These are phyloP conservation scores for Melanostoma mellinum DNA, from an alignment of 2,888 invertebrate species.

Conservation along the genomic window DNA sequence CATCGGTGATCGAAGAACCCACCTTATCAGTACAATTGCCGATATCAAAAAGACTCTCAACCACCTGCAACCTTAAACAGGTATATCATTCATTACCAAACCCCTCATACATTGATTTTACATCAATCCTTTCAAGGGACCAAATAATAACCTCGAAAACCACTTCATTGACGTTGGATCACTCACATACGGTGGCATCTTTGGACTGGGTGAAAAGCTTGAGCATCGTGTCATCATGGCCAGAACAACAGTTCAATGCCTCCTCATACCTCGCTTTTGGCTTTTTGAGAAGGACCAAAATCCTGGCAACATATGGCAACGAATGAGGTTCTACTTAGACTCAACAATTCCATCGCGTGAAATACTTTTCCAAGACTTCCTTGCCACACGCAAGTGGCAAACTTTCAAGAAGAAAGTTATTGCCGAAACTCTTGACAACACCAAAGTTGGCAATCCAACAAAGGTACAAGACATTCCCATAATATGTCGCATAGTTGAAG, in stretches of 20 bases:
- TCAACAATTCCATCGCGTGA: conserved; percentile 79
- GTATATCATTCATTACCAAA: not conserved
- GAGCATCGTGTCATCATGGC: conserved; percentile 87
- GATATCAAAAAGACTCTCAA: not conserved
- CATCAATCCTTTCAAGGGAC: not conserved
- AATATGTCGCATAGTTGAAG: conserved; percentile 79
- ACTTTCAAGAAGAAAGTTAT: conserved; percentile 78
- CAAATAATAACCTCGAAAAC: conserved; percentile 74
- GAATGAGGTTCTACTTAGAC: conserved; percentile 78
- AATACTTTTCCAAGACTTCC: conserved; percentile 77
- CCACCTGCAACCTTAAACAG: not conserved
- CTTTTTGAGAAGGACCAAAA: conserved; percentile 83
- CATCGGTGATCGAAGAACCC: conserved; percentile 36
- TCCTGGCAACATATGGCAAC: conserved; percentile 80
- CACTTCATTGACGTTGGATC: conserved; percentile 81
- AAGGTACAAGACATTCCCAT: conserved; percentile 79
- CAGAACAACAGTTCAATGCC: conserved; percentile 85
- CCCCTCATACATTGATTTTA: not conserved
- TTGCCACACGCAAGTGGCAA: conserved; percentile 78
- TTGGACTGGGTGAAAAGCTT: conserved; percentile 88
- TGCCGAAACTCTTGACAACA: conserved; percentile 62
- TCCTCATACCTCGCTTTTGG: conserved; percentile 88
- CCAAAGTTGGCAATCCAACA: conserved; percentile 74
- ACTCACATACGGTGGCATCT: conserved; percentile 81
- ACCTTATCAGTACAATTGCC: conserved; percentile 12